Evolutionary conservation across 2,113 vertebrate genomes (phyloP).

Genomic region (Hemiprocne comata): DNA sequence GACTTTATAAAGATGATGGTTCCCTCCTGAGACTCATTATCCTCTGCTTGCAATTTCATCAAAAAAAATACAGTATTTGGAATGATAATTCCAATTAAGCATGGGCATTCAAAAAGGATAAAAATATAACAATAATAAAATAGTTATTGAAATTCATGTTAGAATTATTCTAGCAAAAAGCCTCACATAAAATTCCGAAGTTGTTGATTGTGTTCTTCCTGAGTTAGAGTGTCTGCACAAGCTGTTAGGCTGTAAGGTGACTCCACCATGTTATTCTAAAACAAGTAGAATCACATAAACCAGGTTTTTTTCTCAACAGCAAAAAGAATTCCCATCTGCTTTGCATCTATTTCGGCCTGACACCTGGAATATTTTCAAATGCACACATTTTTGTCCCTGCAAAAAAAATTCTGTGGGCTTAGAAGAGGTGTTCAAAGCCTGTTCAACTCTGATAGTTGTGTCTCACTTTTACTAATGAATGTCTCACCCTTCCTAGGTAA

Average conservation of each 20-base stretch:
- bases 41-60: background rate
- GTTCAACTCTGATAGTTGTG: background rate
- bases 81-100: background rate
- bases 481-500: background rate
- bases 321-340: background rate
- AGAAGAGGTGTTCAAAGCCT: background rate
- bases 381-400: background rate
- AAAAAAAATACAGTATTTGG: background rate
- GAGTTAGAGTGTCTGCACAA: background rate
- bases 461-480: background rate
- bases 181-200: background rate
- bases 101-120: background rate
- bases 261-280: background rate
- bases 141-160: background rate
- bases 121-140: background rate
- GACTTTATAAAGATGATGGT: background rate
- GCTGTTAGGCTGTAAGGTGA: background rate
- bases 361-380: background rate
- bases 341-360: background rate
- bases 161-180: background rate
- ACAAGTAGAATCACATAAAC: background rate
- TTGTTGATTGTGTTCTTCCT: rapidly evolving
- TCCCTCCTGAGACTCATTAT: background rate
- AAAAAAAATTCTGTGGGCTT: background rate
- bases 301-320: background rate